Percentiles rank a stretch among this genome's conserved stretches.
Conservation (phyloP, 2,888 invertebrate species). For the Eulithis prunata region DNA sequence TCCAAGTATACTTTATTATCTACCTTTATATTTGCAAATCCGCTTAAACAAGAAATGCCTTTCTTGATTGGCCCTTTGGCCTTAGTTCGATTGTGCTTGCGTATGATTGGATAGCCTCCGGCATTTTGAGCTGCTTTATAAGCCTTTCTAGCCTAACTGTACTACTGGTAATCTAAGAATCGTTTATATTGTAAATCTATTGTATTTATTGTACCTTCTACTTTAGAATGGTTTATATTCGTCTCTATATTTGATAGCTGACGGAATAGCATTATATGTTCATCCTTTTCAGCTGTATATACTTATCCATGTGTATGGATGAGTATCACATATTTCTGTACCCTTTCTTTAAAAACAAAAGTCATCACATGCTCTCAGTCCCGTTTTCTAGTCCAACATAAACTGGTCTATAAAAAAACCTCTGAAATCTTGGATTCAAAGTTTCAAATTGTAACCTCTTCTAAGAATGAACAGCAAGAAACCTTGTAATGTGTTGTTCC, state of each 20-base stretch:
- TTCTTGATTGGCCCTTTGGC: constrained; percentile 27
- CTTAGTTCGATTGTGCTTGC: constrained; percentile 19
- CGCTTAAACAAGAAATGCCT: constrained; percentile 19
- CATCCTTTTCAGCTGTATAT: too few relatives aligned
- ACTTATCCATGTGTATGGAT: too few relatives aligned
- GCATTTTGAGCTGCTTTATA: constrained; percentile 23
- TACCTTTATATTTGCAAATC: neutral
- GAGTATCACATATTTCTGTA: too few relatives aligned
- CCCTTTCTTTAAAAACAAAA: too few relatives aligned
- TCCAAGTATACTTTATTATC: neutral
- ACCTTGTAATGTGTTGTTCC: too few relatives aligned
- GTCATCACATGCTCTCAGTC: neutral
- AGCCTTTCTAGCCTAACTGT: constrained; percentile 13
- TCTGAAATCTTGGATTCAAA: constrained; percentile 2
- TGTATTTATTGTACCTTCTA: constrained; percentile 10
- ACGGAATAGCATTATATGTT: too few relatives aligned
- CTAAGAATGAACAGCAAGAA: constrained; percentile 46
- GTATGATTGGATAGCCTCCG: constrained; percentile 32
- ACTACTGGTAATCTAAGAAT: constrained; percentile 13
- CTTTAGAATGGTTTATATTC: neutral
- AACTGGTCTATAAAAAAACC: neutral
- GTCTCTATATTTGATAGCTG: too few relatives aligned
- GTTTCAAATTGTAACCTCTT: constrained; percentile 5
- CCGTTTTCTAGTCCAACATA: neutral
- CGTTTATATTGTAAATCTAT: constrained; percentile 5